Evolutionary conservation across 2,797 vertebrate genomes (phyloP), one percentile per base, ranked within the genome.

Genomic region (Taenioides sp.): DNA sequence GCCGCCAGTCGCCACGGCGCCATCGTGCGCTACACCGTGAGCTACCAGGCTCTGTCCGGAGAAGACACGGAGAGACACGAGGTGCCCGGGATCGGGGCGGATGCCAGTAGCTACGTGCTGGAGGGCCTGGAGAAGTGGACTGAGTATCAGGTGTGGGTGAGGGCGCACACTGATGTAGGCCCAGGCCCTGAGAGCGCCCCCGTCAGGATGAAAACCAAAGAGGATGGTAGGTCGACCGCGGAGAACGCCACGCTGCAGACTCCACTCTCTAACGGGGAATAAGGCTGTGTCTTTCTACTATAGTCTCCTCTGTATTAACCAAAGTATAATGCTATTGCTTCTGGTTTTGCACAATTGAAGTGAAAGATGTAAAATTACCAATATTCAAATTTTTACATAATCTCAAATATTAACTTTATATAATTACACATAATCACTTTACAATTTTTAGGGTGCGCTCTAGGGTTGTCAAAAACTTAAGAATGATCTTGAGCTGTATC

Each of bases 121-220:
- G 94, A 95, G 78, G 94, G 93, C 86, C 94, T 99, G 95, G 98
- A 98, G 93, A 99, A 99, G 92, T 99, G 98, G 98, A 98, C 98
- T 37, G 96, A 97, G 92, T 99, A 99, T 94, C 94, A 95, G 94
- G 96, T 99, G 92, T 97, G 96, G 97, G 97, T 99, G 84, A 95
- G 96, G 92, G 98, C 98, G 37, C 97, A 99, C 93, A 99, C 98
- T 2, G 95, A 98, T 25, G 97, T 98, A 88, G 98, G 98, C 76
- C 96, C 98, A 0, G 98, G 98, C 85, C 98, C 98, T 0, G 97
- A 98, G 92, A 99, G 97, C 93, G 79, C 92, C 89, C 93, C 95
- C 0, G 93, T 96, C 88, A 94, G 91, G 78, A 95, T 98, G 84
- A 97, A 92, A 95, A 99, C 98, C 74, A 95, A 95, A 1, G 97